Evolutionary conservation across 2,797 vertebrate species (phyloP).

Genomic region (Austrolebias charrua): DNA sequence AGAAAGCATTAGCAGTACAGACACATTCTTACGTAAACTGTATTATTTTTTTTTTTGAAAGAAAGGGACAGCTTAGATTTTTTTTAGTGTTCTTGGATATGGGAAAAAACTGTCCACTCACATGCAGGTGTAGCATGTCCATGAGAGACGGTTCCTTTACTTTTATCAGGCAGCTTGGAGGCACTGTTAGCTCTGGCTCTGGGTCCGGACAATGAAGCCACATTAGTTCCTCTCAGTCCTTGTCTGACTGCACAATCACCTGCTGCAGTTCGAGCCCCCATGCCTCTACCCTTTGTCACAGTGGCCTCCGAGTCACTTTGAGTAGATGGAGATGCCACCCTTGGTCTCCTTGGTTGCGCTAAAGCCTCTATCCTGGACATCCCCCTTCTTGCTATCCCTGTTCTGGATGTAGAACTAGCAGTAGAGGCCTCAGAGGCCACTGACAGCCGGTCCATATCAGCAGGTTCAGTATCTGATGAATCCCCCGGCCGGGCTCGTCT

Average conservation of each 20-base stretch:
- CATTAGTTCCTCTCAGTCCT: constrained; percentile 80
- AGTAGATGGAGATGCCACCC: constrained; percentile 90
- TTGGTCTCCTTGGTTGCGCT: constrained; percentile 90
- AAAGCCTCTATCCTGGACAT: constrained; percentile 91
- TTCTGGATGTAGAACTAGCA: constrained; percentile 92
- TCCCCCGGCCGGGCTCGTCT: constrained; percentile 91
- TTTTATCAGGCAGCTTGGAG: constrained; percentile 93
- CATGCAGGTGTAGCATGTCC: constrained; percentile 84
- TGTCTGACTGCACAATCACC: constrained; percentile 85
- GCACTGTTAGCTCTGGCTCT: constrained; percentile 94
- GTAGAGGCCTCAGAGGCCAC: constrained; percentile 95
- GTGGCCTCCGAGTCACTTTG: constrained; percentile 97
- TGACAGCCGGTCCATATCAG: constrained; percentile 90
- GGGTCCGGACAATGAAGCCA: constrained; percentile 79
- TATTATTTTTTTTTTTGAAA: constrained; percentile 3
- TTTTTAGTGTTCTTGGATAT: background rate
- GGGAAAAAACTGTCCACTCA: constrained; percentile 51
- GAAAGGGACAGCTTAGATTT: background rate
- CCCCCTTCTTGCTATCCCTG: constrained; percentile 84
- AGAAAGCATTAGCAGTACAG: background rate
- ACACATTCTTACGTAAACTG: background rate
- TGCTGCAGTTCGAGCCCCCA: constrained; percentile 80
- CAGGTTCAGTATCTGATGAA: constrained; percentile 89
- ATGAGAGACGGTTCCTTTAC: constrained; percentile 80
- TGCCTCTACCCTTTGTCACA: constrained; percentile 80